Evolutionary conservation across 2,888 invertebrate species (phyloP).

Genomic region (Lochmaea capreae): DNA sequence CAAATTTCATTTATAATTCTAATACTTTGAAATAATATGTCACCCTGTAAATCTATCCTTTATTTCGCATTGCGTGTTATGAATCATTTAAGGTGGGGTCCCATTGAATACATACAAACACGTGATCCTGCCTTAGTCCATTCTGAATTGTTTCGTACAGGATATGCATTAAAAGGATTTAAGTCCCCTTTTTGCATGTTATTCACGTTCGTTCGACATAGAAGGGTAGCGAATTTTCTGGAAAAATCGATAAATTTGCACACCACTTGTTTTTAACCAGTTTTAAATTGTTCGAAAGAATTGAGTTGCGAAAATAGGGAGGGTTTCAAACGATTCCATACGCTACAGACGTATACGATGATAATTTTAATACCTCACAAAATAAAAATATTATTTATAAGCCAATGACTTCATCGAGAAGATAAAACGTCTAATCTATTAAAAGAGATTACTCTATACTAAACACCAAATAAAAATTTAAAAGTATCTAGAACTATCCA

Average conservation of each 20-base stretch:
- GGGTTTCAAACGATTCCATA: not conserved
- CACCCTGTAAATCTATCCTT: constrained; percentile 4
- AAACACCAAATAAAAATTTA: no score
- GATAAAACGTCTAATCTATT: no score
- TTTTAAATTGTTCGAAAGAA: not conserved
- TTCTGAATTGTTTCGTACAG: constrained; percentile 24
- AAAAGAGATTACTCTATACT: no score
- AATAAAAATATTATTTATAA: no score
- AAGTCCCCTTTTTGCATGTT: constrained; percentile 13
- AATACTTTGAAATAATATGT: no score
- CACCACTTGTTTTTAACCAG: constrained; percentile 6
- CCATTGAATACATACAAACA: constrained; percentile 12
- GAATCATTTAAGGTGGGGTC: constrained; percentile 13
- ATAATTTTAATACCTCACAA: not conserved
- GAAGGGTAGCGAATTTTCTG: constrained; percentile 9
- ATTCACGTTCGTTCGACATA: constrained; percentile 2
- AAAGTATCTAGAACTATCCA: no score
- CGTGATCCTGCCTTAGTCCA: constrained; percentile 5
- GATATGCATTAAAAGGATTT: constrained; percentile 21
- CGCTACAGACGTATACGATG: not conserved
- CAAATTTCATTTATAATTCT: no score
- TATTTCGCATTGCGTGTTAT: constrained; percentile 11
- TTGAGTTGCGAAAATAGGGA: not conserved
- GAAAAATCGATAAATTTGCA: constrained; percentile 16
- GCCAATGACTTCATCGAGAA: no score